A percentile compares a stretch with the other conserved stretches of the same genome.
Evolutionary conservation across 2,797 vertebrate genomes (phyloP).

Genomic region (Ammospiza maritima): DNA sequence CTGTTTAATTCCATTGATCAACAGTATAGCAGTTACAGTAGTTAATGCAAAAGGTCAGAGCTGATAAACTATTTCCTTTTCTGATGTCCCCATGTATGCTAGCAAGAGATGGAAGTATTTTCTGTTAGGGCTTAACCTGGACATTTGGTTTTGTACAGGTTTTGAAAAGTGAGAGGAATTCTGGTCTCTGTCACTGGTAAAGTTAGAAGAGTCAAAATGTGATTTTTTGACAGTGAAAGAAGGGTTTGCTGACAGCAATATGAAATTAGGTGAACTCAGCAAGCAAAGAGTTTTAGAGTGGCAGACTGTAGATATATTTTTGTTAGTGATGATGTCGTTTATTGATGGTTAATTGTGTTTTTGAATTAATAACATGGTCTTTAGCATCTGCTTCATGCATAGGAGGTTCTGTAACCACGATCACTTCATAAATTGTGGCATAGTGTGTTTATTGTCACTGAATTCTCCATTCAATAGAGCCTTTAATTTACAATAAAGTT

Average conservation of each 20-base stretch:
- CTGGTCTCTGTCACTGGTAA: background rate
- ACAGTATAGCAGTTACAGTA: background rate
- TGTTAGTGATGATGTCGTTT: background rate
- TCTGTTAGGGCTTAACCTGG: background rate
- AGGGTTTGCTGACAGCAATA: background rate
- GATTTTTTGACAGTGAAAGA: background rate
- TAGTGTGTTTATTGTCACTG: background rate
- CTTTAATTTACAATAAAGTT: background rate
- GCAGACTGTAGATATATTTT: background rate
- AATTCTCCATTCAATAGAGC: background rate
- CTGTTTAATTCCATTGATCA: background rate
- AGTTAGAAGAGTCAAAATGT: background rate
- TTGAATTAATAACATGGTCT: background rate
- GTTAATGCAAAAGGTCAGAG: background rate
- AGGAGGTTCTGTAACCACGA: background rate
- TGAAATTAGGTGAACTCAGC: background rate
- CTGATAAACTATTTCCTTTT: background rate
- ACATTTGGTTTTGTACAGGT: background rate
- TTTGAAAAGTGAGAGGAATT: background rate
- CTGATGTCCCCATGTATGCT: background rate
- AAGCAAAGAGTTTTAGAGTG: background rate
- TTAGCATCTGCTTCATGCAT: background rate
- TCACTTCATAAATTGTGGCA: background rate
- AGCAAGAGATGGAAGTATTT: background rate
- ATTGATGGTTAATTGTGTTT: background rate